A percentile compares a stretch with the other conserved stretches of the same genome.
phyloP scores from a whole-genome alignment of 2,888 invertebrate genomes.

The Serrognathus titanus region DNA sequence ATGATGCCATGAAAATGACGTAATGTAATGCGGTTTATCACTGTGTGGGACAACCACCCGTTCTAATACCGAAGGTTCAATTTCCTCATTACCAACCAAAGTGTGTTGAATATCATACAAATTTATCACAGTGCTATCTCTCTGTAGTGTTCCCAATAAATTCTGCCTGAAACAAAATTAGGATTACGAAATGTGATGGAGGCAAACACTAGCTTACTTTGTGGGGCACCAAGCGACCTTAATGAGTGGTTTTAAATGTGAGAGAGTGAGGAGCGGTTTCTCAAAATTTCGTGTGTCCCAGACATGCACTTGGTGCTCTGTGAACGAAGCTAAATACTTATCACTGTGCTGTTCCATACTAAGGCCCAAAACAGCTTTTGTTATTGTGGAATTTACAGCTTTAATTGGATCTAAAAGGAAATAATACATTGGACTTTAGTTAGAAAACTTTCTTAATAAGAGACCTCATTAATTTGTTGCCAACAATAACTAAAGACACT shows the following conservation, averaged over 20 bases:
- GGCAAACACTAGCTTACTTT: constrained; percentile 49
- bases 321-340: constrained; percentile 78
- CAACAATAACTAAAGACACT: too few species aligned
- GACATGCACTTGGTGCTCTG: constrained; percentile 75
- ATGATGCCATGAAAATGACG: constrained; percentile 87
- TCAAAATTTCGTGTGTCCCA: constrained; percentile 90
- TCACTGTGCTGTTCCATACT: constrained; percentile 75
- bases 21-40: constrained; percentile 52
- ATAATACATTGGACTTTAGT: neutral
- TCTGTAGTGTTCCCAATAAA: constrained; percentile 75
- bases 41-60: constrained; percentile 55
- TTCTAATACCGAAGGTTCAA: constrained; percentile 74
- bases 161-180: constrained; percentile 55
- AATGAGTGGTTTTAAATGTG: constrained; percentile 65
- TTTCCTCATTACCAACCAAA: constrained; percentile 64
- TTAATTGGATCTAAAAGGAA: constrained; percentile 64
- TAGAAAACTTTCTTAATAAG: constrained; percentile 1
- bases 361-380: constrained; percentile 82
- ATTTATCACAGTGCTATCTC: constrained; percentile 72
- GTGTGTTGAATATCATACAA: constrained; percentile 83
- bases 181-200: neutral
- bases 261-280: constrained; percentile 73
- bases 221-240: constrained; percentile 89
- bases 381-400: constrained; percentile 63
- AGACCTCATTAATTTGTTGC: too few species aligned